Percentiles rank a stretch among this genome's conserved stretches.
Conservation (phyloP, 2,797 vertebrate genomes). For the Threskiornis aethiopicus region DNA sequence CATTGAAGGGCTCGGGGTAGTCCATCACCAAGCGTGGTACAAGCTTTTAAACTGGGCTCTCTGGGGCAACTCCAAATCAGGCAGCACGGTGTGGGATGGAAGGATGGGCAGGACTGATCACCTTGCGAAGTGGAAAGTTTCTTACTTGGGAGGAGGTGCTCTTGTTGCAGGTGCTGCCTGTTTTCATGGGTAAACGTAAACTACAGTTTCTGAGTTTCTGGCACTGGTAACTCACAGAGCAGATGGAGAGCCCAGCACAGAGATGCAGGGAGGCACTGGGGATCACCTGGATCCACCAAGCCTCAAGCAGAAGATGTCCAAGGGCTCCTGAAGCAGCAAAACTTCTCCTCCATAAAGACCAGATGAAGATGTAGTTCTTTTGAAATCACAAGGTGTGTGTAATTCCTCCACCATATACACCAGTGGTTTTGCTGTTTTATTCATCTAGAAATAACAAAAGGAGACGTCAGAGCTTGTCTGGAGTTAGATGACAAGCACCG, state of each 20-base stretch:
- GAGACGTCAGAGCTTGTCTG: background rate
- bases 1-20: background rate
- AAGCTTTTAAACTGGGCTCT: background rate
- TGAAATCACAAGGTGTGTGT: background rate
- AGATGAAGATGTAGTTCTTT: background rate
- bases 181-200: background rate
- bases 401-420: background rate
- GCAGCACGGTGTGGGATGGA: fast-evolving
- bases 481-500: background rate
- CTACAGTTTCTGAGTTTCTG: background rate
- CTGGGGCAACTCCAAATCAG: background rate
- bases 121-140: background rate
- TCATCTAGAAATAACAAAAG: background rate
- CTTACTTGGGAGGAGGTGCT: background rate
- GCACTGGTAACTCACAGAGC: background rate
- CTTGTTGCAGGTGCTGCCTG: background rate
- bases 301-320: background rate
- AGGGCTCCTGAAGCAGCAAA: background rate
- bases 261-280: background rate
- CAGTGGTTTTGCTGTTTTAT: background rate
- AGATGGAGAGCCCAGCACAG: background rate
- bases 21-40: background rate
- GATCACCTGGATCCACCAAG: fast-evolving
- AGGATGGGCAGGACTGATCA: background rate
- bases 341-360: background rate